phyloP scores from a whole-genome alignment of 2,888 invertebrate species.

The Nemurella pictetii region DNA sequence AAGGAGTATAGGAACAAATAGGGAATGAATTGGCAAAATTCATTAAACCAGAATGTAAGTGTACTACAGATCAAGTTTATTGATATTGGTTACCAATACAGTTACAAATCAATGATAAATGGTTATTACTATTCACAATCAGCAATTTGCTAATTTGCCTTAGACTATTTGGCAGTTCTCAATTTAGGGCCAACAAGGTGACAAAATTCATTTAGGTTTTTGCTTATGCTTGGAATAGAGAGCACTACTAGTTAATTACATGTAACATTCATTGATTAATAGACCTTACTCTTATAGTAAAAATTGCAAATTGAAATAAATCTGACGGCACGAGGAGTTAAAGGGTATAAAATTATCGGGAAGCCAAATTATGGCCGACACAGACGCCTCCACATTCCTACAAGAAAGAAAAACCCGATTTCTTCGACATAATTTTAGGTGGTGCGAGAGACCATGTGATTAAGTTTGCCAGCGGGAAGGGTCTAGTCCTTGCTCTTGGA shows the following conservation, averaged over 20 bases:
- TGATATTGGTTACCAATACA: background rate
- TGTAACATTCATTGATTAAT: background rate
- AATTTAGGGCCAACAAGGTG: background rate
- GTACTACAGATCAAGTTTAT: background rate
- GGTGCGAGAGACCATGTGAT: background rate
- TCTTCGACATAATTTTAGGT: background rate
- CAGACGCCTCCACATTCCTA: background rate
- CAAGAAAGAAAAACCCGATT: background rate
- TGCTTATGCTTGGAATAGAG: background rate
- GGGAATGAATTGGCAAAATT: too few species aligned
- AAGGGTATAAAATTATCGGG: background rate
- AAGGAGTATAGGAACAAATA: too few species aligned
- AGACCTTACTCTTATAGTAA: background rate
- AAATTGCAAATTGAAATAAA: background rate
- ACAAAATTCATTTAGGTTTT: background rate
- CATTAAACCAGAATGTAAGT: background rate
- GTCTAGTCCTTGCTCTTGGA: conserved; percentile 24
- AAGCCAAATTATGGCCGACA: background rate
- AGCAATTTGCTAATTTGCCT: background rate
- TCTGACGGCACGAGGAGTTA: background rate
- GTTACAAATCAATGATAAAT: background rate
- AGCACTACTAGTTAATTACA: background rate
- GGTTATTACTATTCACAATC: background rate
- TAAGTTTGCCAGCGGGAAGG: background rate
- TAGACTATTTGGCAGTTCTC: background rate